Evolutionary conservation across 1,140 invertebrate genomes (phyloP).

Genomic region (Tetramorium alpestre): DNA sequence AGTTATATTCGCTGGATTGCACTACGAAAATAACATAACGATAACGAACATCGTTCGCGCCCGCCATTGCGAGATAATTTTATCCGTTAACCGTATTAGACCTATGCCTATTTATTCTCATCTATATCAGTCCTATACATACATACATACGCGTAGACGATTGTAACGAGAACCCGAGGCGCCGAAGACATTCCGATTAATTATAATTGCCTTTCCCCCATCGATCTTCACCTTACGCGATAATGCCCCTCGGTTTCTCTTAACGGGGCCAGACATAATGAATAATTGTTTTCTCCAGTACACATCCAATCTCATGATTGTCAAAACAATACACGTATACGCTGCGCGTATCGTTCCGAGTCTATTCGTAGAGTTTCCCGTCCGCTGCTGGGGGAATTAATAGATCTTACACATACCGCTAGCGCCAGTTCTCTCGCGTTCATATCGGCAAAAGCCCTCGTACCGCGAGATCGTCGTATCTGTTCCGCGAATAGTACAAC

Average conservation of each 20-base stretch:
- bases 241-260: slow-evolving; percentile 49
- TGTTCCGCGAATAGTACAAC: slow-evolving; percentile 49
- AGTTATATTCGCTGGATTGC: slow-evolving; percentile 26
- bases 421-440: slow-evolving; percentile 16
- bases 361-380: not conserved
- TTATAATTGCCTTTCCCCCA: slow-evolving; percentile 59
- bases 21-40: slow-evolving; percentile 13
- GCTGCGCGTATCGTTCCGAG: not conserved
- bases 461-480: not conserved
- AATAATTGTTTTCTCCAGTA: slow-evolving; percentile 47
- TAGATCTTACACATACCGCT: slow-evolving; percentile 1
- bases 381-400: slow-evolving; percentile 15
- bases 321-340: slow-evolving; percentile 34
- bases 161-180: slow-evolving; percentile 1
- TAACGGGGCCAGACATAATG: slow-evolving; percentile 34
- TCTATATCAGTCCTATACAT: slow-evolving; percentile 17
- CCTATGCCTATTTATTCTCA: slow-evolving; percentile 65
- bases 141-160: not conserved
- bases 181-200: slow-evolving; percentile 64
- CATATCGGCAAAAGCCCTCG: not conserved
- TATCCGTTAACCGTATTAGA: slow-evolving; percentile 65
- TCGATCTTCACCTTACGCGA: slow-evolving; percentile 62
- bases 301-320: slow-evolving; percentile 21
- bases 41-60: not conserved
- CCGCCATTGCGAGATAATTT: slow-evolving; percentile 65